Percentiles rank a stretch among this genome's conserved stretches.
Evolutionary conservation across 2,113 vertebrate genomes (phyloP).

Genomic region (Xyliphius kryptos): DNA sequence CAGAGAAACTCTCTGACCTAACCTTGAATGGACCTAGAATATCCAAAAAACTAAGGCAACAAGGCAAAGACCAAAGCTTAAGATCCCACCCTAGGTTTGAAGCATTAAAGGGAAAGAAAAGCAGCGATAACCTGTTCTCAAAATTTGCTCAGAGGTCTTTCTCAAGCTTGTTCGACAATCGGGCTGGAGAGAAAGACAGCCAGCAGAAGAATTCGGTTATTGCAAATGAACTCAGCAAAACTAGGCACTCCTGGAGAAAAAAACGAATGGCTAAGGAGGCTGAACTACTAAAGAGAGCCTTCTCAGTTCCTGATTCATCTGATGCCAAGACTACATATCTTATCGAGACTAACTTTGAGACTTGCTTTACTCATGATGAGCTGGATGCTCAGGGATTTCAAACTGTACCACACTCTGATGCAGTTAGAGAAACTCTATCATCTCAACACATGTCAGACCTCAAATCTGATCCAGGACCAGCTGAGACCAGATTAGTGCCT

Average conservation of each 20-base stretch:
- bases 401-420: constrained; percentile 25
- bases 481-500: constrained; percentile 34
- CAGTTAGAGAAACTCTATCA: constrained; percentile 21
- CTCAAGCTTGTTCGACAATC: constrained; percentile 72
- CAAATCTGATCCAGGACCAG: constrained; percentile 33
- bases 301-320: constrained; percentile 36
- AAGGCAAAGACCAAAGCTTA: constrained; percentile 35
- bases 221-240: constrained; percentile 58
- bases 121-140: constrained; percentile 58
- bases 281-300: constrained; percentile 53
- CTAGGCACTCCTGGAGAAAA: constrained; percentile 59
- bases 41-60: constrained; percentile 22
- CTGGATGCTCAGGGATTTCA: constrained; percentile 20
- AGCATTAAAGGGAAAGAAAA: constrained; percentile 57
- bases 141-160: constrained; percentile 72
- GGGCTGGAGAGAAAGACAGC: constrained; percentile 62
- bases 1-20: constrained; percentile 53
- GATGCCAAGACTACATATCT: constrained; percentile 13
- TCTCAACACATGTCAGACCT: constrained; percentile 31
- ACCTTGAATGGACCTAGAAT: constrained; percentile 25
- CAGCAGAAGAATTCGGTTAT: constrained; percentile 46
- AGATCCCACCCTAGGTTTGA: constrained; percentile 42
- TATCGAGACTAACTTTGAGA: constrained; percentile 12
- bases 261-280: constrained; percentile 58
- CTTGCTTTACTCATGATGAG: constrained; percentile 31